A percentile compares a stretch with the other conserved stretches of the same genome.
Evolutionary conservation across 2,113 vertebrate genomes (phyloP).

Genomic region (Galeopterus variegatus): DNA sequence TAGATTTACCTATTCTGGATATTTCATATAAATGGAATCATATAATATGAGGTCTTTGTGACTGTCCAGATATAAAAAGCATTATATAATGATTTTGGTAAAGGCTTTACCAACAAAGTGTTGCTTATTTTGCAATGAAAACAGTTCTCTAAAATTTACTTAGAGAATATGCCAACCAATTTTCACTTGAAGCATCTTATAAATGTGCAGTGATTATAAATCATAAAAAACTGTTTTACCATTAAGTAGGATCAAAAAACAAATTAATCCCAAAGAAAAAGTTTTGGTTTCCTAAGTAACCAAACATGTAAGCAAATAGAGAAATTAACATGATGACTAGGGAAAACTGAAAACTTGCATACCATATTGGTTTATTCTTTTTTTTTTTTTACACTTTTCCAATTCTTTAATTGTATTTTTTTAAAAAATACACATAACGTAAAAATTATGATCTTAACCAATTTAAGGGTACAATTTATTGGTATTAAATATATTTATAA

Average conservation of each 20-base stretch:
- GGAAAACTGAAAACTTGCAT: slow-evolving; percentile 20
- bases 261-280: slow-evolving; percentile 70
- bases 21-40: background rate
- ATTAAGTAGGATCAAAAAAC: slow-evolving; percentile 56
- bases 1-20: slow-evolving; percentile 9
- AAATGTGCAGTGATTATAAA: slow-evolving; percentile 65
- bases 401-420: background rate
- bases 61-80: background rate
- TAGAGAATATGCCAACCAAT: slow-evolving; percentile 8
- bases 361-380: background rate
- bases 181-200: slow-evolving; percentile 65
- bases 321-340: slow-evolving; percentile 48
- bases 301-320: slow-evolving; percentile 46
- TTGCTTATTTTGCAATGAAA: slow-evolving; percentile 25
- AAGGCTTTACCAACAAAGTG: slow-evolving; percentile 38
- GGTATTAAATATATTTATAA: background rate
- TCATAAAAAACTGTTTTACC: slow-evolving; percentile 62
- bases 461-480: background rate
- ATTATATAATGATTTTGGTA: background rate
- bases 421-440: background rate
- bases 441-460: background rate
- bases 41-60: background rate
- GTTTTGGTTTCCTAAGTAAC: slow-evolving; percentile 52
- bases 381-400: background rate
- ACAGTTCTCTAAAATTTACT: slow-evolving; percentile 62